Percentiles rank a stretch among this genome's conserved stretches.
Evolutionary conservation across 2,888 invertebrate species (phyloP).

Genomic region (Heteromyza rotundicornis): DNA sequence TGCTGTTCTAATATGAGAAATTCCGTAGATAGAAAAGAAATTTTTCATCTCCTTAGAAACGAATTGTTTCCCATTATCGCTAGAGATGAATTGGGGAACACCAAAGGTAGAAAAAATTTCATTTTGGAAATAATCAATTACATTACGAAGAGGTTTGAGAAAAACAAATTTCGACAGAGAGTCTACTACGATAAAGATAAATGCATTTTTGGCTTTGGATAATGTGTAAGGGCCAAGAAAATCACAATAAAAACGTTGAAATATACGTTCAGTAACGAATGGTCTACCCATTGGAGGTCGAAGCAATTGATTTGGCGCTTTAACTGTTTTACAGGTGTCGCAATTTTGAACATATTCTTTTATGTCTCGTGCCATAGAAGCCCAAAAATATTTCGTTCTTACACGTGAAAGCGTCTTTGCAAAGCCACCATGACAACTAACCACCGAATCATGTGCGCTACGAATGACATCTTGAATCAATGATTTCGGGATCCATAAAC

Average conservation of each 20-base stretch:
- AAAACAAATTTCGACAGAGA: conserved; percentile 18
- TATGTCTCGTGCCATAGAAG: no score
- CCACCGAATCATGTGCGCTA: no score
- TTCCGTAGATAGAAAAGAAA: conserved; percentile 17
- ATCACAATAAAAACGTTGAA: conserved; percentile 18
- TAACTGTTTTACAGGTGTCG: conserved; percentile 2
- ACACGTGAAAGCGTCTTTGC: no score
- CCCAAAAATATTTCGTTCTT: no score
- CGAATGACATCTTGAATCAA: no score
- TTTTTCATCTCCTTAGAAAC: conserved; percentile 17
- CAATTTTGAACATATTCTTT: conserved; percentile 14
- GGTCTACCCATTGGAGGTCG: conserved; percentile 10
- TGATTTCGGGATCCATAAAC: no score
- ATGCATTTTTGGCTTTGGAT: conserved; percentile 3
- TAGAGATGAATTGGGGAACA: conserved; percentile 19
- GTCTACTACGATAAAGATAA: conserved; percentile 7
- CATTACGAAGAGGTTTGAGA: conserved; percentile 8
- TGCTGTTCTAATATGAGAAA: conserved; percentile 19
- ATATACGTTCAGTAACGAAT: conserved; percentile 10
- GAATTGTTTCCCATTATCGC: conserved; percentile 27
- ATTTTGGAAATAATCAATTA: conserved; percentile 17
- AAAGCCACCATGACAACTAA: no score
- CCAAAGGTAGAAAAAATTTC: conserved; percentile 22
- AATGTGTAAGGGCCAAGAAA: conserved; percentile 13
- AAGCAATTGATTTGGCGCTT: conserved; percentile 9